phyloP scores from a whole-genome alignment of 2,888 invertebrate species.

The Aleiodes leptofemur region DNA sequence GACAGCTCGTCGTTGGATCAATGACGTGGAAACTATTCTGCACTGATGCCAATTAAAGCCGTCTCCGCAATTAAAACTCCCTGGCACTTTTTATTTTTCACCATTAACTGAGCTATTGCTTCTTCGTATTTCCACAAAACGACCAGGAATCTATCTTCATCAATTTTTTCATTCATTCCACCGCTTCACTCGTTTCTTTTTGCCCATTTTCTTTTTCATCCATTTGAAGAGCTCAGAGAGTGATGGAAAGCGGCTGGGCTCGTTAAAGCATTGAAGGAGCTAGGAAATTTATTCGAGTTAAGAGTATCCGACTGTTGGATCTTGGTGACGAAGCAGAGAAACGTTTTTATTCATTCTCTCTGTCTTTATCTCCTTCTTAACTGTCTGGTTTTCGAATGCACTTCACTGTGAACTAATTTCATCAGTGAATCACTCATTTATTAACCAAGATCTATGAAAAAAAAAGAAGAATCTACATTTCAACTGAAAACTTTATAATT shows the following conservation, averaged over 20 bases:
- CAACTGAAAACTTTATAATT: too few relatives aligned
- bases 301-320: slow-evolving; percentile 1
- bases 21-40: slow-evolving; percentile 7
- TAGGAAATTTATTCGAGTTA: slow-evolving; percentile 1
- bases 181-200: too few relatives aligned
- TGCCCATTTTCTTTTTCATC: neutral
- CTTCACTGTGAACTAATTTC: too few relatives aligned
- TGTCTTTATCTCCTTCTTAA: too few relatives aligned
- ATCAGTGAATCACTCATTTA: too few relatives aligned
- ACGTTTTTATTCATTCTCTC: slow-evolving; percentile 1
- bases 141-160: neutral
- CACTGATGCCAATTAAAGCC: slow-evolving; percentile 9
- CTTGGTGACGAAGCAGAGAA: neutral
- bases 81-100: neutral
- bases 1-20: slow-evolving; percentile 17
- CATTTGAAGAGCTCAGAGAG: neutral
- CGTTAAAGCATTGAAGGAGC: neutral
- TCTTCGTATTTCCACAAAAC: neutral
- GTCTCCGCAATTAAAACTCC: slow-evolving; percentile 14
- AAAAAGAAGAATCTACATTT: too few relatives aligned
- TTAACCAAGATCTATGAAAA: too few relatives aligned
- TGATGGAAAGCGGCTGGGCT: slow-evolving; percentile 3
- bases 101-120: slow-evolving; percentile 1
- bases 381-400: too few relatives aligned
- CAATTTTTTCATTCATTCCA: neutral